Percentiles rank a stretch among this genome's conserved stretches.
Conservation (phyloP, 1,140 invertebrate genomes). For the Bombyx mandarina region DNA sequence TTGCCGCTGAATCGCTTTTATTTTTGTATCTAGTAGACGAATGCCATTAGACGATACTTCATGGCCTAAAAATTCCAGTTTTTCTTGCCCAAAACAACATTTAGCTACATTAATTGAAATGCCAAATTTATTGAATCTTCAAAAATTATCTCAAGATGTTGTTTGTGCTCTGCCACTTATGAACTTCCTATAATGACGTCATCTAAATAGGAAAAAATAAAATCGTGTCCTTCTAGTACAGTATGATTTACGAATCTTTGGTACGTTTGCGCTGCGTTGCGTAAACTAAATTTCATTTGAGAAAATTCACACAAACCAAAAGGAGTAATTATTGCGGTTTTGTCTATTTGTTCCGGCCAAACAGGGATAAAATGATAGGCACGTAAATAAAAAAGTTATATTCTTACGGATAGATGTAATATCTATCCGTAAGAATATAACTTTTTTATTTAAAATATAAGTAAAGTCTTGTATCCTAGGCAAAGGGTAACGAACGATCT, state of each 20-base stretch:
- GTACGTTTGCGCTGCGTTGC: conserved; percentile 1
- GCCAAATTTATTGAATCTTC: background rate
- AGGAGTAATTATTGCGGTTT: conserved; percentile 4
- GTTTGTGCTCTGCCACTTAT: background rate
- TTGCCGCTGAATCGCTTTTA: background rate
- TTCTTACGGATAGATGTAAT: conserved; percentile 3
- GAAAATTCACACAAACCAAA: background rate
- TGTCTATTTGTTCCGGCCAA: conserved; percentile 5
- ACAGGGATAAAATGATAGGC: conserved; percentile 7
- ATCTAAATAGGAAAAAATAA: background rate
- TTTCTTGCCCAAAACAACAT: background rate
- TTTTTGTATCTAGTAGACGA: background rate
- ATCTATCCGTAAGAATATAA: conserved; percentile 5
- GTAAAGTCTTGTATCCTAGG: conserved; percentile 11
- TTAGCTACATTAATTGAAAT: background rate
- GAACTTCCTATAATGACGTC: background rate
- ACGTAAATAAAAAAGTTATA: conserved; percentile 7
- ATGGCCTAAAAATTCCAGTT: background rate
- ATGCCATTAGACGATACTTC: background rate
- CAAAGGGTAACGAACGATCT: conserved; percentile 10
- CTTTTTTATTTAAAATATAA: conserved; percentile 11
- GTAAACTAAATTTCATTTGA: background rate
- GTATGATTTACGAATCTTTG: background rate
- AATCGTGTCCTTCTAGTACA: background rate
- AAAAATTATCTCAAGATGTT: background rate